Conservation (phyloP, 2,888 invertebrate genomes). For the Nysson spinosus region DNA sequence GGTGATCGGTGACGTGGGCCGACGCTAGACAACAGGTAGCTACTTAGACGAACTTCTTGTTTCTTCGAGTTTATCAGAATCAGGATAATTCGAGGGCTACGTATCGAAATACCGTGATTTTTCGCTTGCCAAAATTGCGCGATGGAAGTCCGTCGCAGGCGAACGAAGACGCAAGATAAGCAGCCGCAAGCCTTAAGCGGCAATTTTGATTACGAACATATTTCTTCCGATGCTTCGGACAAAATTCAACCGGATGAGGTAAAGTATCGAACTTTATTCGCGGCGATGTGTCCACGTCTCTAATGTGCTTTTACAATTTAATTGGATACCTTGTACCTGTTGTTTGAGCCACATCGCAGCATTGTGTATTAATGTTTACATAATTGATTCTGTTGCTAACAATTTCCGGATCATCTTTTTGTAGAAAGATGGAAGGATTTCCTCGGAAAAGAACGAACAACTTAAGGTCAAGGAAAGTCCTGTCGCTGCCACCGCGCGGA, state of each 20-base stretch:
- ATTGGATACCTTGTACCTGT: not conserved
- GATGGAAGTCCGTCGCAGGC: conserved; percentile 71
- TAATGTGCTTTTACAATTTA: not conserved
- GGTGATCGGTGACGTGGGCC: conserved; percentile 41
- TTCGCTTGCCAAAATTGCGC: too few species aligned
- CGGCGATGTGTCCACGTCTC: not conserved
- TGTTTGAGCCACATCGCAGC: not conserved
- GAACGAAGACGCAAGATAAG: conserved; percentile 52
- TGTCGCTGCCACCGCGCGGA: not conserved
- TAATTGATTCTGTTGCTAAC: not conserved
- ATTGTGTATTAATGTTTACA: not conserved
- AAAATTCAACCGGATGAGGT: conserved; percentile 33
- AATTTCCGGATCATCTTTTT: not conserved
- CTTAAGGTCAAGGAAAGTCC: not conserved
- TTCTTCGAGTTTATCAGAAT: not conserved
- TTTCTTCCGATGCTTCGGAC: conserved; percentile 22
- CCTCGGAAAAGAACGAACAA: conserved; percentile 6
- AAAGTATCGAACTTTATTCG: conserved; percentile 6
- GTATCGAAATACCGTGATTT: conserved; percentile 3
- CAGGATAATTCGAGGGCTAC: not conserved
- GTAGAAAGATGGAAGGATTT: conserved; percentile 21
- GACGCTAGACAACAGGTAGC: conserved; percentile 12
- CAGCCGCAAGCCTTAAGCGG: conserved; percentile 54
- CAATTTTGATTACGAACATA: conserved; percentile 57
- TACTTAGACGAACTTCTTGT: not conserved